A percentile compares a stretch with the other conserved stretches of the same genome.
Evolutionary conservation across 2,888 invertebrate species (phyloP).

Genomic region (Scaptomyza tumidula): DNA sequence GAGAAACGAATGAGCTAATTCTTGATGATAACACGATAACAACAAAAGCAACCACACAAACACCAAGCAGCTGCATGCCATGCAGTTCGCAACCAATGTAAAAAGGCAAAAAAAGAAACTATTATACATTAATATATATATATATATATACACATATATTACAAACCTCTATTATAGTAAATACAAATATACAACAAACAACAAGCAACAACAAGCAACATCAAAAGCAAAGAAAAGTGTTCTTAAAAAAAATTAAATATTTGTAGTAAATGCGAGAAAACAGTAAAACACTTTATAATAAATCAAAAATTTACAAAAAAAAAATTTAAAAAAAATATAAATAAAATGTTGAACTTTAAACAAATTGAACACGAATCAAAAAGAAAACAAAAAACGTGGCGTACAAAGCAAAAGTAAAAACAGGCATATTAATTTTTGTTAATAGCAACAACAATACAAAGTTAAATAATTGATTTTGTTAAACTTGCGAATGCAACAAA

Average conservation of each 20-base stretch:
- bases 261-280: slow-evolving; percentile 47
- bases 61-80: slow-evolving; percentile 18
- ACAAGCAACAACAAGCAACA: slow-evolving; percentile 34
- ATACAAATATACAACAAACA: slow-evolving; percentile 27
- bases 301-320: slow-evolving; percentile 22
- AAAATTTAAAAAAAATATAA: slow-evolving; percentile 38
- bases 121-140: slow-evolving; percentile 65
- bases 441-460: slow-evolving; percentile 11
- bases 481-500: slow-evolving; percentile 1
- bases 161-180: slow-evolving; percentile 58
- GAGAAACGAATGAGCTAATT: slow-evolving; percentile 53
- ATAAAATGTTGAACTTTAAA: slow-evolving; percentile 68
- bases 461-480: background rate
- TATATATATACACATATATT: slow-evolving; percentile 57
- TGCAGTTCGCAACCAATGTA: slow-evolving; percentile 61
- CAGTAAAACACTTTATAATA: slow-evolving; percentile 26
- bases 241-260: slow-evolving; percentile 37
- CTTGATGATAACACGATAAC: slow-evolving; percentile 31
- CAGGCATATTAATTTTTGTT: slow-evolving; percentile 31
- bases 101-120: slow-evolving; percentile 71
- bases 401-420: slow-evolving; percentile 46
- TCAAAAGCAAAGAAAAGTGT: slow-evolving; percentile 41
- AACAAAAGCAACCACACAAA: slow-evolving; percentile 15
- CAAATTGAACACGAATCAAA: slow-evolving; percentile 35
- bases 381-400: slow-evolving; percentile 49